These are phyloP conservation scores for Halichoerus grypus DNA, from an alignment of 2,113 vertebrate genomes.

Conservation along the genomic window DNA sequence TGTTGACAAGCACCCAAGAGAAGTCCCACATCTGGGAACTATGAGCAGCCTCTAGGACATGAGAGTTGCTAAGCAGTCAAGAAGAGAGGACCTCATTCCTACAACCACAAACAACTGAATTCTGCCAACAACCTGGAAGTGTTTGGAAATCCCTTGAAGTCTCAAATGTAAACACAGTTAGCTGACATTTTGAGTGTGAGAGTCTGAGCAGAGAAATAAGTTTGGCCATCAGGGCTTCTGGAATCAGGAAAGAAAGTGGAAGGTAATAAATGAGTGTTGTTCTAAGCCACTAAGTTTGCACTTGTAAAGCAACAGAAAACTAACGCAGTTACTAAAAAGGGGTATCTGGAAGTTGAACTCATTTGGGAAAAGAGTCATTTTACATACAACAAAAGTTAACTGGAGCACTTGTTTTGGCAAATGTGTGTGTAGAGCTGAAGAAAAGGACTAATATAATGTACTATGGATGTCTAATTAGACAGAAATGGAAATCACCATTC, in stretches of 20 bases:
- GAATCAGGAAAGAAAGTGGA: not conserved
- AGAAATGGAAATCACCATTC: slow-evolving; percentile 62
- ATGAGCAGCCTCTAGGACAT: not conserved
- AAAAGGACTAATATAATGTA: not conserved
- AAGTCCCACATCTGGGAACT: not conserved
- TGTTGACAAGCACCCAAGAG: not conserved
- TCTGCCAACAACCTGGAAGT: not conserved
- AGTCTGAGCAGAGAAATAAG: not conserved
- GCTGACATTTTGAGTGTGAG: not conserved
- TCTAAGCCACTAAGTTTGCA: not conserved
- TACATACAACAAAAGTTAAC: slow-evolving; percentile 35
- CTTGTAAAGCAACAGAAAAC: not conserved
- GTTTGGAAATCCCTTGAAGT: not conserved
- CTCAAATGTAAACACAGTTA: not conserved
- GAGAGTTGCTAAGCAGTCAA: not conserved
- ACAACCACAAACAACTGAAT: not conserved
- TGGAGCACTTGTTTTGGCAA: slow-evolving; percentile 30
- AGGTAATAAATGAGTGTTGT: not conserved
- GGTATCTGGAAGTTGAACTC: not conserved
- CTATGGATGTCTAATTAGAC: slow-evolving; percentile 34
- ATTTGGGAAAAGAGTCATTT: not conserved
- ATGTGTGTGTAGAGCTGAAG: not conserved
- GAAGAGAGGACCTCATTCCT: not conserved
- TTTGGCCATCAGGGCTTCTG: not conserved
- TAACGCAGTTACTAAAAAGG: not conserved